Percentiles rank a stretch among this genome's conserved stretches.
Conservation (phyloP, 2,888 invertebrate genomes). For the Synanthedon tipuliformis region DNA sequence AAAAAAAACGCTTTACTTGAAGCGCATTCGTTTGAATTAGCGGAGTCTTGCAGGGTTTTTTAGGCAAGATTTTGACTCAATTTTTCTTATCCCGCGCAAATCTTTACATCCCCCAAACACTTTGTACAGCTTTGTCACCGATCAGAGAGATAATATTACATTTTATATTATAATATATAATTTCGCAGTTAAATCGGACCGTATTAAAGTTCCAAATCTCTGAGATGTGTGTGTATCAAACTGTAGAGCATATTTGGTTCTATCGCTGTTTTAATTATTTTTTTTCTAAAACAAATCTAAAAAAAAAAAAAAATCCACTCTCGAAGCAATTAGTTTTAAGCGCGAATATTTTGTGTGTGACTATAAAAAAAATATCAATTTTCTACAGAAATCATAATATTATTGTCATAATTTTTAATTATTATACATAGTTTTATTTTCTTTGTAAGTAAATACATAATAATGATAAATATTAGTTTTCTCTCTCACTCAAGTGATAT, state of each 20-base stretch:
- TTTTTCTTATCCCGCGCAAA: constrained; percentile 17
- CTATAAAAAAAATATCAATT: constrained; percentile 46
- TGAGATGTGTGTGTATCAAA: no score
- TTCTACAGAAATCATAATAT: constrained; percentile 48
- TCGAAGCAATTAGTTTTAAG: constrained; percentile 48
- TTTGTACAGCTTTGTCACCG: neutral
- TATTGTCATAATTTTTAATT: constrained; percentile 25
- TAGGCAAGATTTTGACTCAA: constrained; percentile 39
- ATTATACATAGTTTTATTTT: constrained; percentile 22
- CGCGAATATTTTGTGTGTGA: constrained; percentile 52
- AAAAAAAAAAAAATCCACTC: constrained; percentile 27
- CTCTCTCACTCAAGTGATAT: constrained; percentile 65
- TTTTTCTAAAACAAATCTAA: neutral
- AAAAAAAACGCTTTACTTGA: constrained; percentile 13
- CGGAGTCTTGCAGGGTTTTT: constrained; percentile 29
- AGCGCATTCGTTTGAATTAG: constrained; percentile 21
- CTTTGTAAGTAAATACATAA: constrained; percentile 11
- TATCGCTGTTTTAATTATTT: neutral
- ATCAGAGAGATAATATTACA: no score
- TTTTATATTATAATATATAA: no score
- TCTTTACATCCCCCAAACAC: neutral
- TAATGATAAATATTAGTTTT: constrained; percentile 40
- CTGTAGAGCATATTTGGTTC: no score
- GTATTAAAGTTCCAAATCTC: no score
- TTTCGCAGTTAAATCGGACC: no score